These are phyloP conservation scores for Lithosia quadra DNA, from an alignment of 2,888 invertebrate species.

Conservation along the genomic window DNA sequence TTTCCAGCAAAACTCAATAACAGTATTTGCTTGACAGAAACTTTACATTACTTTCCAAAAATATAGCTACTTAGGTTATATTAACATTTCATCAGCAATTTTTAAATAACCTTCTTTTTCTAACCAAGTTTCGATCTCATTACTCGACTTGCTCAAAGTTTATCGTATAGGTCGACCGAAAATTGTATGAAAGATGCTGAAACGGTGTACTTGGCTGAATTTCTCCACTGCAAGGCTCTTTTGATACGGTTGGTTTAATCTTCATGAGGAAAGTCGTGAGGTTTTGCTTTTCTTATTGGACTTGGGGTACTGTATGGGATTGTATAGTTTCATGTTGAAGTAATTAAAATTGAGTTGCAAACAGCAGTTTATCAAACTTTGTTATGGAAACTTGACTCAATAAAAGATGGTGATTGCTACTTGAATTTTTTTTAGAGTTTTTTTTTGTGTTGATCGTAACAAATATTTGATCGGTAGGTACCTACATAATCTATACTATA, in stretches of 20 bases:
- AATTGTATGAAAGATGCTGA: background rate
- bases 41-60: too few relatives aligned
- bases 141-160: background rate
- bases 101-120: background rate
- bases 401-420: background rate
- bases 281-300: background rate
- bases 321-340: background rate
- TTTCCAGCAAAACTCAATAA: too few relatives aligned
- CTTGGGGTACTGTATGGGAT: background rate
- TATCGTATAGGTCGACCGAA: slow-evolving; percentile 1
- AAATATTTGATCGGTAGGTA: too few relatives aligned
- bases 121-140: background rate
- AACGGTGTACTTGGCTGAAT: background rate
- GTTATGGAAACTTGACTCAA: background rate
- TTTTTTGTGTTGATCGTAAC: background rate
- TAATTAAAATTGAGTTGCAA: slow-evolving; percentile 4
- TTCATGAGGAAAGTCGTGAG: background rate
- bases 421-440: background rate
- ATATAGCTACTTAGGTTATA: too few relatives aligned
- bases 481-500: too few relatives aligned
- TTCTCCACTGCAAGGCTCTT: background rate
- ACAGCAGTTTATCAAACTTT: background rate
- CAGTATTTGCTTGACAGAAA: too few relatives aligned
- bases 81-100: too few relatives aligned
- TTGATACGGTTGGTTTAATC: background rate